Conservation (phyloP, 2,888 invertebrate genomes). For the Aromia moschata region DNA sequence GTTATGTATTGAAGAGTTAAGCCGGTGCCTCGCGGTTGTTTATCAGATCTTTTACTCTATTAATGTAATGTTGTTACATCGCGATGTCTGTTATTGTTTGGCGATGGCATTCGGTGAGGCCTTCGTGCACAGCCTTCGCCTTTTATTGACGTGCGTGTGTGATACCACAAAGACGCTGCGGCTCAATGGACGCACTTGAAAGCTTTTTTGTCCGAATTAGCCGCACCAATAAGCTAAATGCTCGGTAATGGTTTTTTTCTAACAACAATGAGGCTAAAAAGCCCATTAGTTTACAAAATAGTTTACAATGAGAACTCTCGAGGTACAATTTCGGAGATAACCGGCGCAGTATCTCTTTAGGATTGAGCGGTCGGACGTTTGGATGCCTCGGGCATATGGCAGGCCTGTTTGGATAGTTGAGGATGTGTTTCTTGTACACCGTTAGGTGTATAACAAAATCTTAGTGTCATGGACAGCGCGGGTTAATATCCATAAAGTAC, state of each 20-base stretch:
- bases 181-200: slow-evolving; percentile 46
- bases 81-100: slow-evolving; percentile 49
- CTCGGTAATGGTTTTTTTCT: slow-evolving; percentile 41
- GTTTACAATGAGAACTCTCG: slow-evolving; percentile 27
- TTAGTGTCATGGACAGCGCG: too few species aligned
- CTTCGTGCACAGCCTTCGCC: slow-evolving; percentile 30
- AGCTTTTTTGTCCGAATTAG: slow-evolving; percentile 48
- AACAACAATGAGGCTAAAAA: slow-evolving; percentile 33
- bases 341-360: slow-evolving; percentile 12
- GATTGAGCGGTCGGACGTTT: background rate
- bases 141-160: slow-evolving; percentile 40
- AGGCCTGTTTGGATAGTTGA: background rate
- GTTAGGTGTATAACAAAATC: too few species aligned
- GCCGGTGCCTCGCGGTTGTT: slow-evolving; percentile 44
- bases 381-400: background rate
- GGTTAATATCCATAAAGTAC: too few species aligned
- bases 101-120: slow-evolving; percentile 32
- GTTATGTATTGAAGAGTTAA: slow-evolving; percentile 44
- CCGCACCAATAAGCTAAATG: slow-evolving; percentile 49
- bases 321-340: slow-evolving; percentile 23
- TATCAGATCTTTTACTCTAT: slow-evolving; percentile 51
- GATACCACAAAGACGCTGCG: slow-evolving; percentile 34
- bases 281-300: slow-evolving; percentile 28
- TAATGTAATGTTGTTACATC: slow-evolving; percentile 51
- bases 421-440: too few species aligned